Evolutionary conservation across 2,797 vertebrate genomes (phyloP).

Genomic region (Anas capensis): DNA sequence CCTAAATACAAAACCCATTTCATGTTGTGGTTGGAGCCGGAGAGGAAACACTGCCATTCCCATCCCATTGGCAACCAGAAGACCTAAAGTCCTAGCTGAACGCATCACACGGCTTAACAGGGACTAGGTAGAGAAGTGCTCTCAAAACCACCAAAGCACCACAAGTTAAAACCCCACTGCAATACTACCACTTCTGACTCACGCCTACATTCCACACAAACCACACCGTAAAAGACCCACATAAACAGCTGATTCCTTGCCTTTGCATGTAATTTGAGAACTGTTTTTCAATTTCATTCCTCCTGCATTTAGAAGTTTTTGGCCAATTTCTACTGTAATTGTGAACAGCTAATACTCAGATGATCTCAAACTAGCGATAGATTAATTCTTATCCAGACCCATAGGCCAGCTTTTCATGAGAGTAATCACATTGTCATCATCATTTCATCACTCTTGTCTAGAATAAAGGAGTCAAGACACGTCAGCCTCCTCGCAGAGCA

Average conservation of each 20-base stretch:
- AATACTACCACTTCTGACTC: background rate
- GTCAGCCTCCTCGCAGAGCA: background rate
- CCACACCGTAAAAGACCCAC: background rate
- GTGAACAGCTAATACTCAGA: background rate
- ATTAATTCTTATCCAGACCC: background rate
- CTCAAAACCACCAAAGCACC: background rate
- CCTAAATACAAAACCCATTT: background rate
- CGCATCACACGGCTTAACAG: background rate
- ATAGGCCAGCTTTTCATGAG: background rate
- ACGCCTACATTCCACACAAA: background rate
- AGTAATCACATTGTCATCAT: background rate
- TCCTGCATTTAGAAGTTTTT: background rate
- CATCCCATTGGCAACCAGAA: background rate
- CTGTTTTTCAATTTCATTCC: background rate
- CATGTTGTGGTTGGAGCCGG: background rate
- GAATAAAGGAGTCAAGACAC: background rate
- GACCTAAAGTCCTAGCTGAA: background rate
- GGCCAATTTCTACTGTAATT: background rate
- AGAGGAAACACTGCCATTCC: background rate
- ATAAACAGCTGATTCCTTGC: background rate
- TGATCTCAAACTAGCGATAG: rapidly evolving
- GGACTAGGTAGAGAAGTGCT: background rate
- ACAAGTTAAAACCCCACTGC: background rate
- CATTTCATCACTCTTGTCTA: background rate
- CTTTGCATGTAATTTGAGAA: background rate